Base-by-base conservation (phyloP, 2,113 vertebrate genomes). In the Siphamia tubifer region DNA sequence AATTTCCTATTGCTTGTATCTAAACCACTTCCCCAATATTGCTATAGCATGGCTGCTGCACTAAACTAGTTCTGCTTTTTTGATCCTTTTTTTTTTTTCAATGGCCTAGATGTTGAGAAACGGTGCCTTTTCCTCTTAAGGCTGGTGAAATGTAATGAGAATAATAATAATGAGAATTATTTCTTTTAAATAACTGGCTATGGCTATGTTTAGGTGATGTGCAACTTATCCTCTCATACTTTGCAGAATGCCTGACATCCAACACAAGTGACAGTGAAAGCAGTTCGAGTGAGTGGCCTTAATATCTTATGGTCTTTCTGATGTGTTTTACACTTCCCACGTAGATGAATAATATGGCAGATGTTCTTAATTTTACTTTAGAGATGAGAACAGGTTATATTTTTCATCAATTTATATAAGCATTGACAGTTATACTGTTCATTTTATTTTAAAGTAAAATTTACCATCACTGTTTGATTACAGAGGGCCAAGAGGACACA, bases 261-360 rank as follows among this genome's bases (percentile, higher is more conserved):
- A 98, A 99, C 93, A 98, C 97, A 79, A 99, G 98, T 88, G 98
- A 99, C 96, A 99, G 98, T 83, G 98, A 98, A 92, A 99, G 98
- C 94, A 99, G 98, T 92, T 98, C 98, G 87, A 99, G 97, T 99
- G 95, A 98, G 98, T 96, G 78, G 77, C 79, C 47, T 49, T 82
- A 31, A 48, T 74, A 43, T 70, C 28, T 56, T 40, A 9, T 57
- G 15, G 44, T 60, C 25, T 61, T 30, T 48, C 7, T 35, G 24
- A 6, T 69, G 61, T 76, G 15, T 63, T 79, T 43, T 21, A 67
- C 51, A 49, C 45, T 72, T 43, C 49, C 71, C 35, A 74, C 61
- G 28, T 55, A 58, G 44, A 75, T 54, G 55, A 66, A 75, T 58
- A 65, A 32, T 30, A 51, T 27, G 32, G 16, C 52, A n/a, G 17